Conservation (phyloP, 2,797 vertebrate species). For the Neomorphus geoffroyi region DNA sequence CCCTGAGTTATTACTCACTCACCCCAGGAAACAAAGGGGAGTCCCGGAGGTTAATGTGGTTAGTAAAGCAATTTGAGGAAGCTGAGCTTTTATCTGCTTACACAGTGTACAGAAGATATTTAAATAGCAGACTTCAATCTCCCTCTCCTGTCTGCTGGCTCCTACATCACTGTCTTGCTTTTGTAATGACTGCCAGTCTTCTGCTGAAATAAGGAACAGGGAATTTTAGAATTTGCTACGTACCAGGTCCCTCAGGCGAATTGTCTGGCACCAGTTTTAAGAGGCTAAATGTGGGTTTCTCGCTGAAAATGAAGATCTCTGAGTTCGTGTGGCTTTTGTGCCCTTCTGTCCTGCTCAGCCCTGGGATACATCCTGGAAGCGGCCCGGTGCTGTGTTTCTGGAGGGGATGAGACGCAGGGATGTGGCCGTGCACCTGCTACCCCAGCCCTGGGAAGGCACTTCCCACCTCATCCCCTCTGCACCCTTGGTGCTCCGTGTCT, state of each 20-base stretch:
- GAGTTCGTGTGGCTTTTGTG: background rate
- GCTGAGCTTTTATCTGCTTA: slow-evolving; percentile 49
- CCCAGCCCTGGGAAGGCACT: background rate
- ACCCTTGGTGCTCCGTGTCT: background rate
- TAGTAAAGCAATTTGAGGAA: slow-evolving; percentile 53
- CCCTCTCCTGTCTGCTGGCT: background rate
- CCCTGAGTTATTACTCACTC: slow-evolving; percentile 43
- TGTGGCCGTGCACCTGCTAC: accelerated
- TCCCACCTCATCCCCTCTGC: background rate
- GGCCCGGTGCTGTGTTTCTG: accelerated
- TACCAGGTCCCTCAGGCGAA: background rate
- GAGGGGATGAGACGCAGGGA: background rate
- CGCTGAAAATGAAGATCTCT: background rate
- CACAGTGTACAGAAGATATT: slow-evolving; percentile 11
- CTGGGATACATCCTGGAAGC: accelerated
- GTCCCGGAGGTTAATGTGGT: slow-evolving; percentile 51
- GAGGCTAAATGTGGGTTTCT: background rate
- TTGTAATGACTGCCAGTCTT: background rate
- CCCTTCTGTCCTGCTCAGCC: background rate
- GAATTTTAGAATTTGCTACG: background rate
- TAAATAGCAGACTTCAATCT: slow-evolving; percentile 36
- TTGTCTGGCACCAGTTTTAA: background rate
- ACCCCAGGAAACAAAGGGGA: slow-evolving; percentile 53
- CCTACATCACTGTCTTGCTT: background rate
- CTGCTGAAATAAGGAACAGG: background rate